Percentiles rank a stretch among this genome's conserved stretches.
Evolutionary conservation across 2,888 invertebrate genomes (phyloP).

Genomic region (Pyrrhia umbra): DNA sequence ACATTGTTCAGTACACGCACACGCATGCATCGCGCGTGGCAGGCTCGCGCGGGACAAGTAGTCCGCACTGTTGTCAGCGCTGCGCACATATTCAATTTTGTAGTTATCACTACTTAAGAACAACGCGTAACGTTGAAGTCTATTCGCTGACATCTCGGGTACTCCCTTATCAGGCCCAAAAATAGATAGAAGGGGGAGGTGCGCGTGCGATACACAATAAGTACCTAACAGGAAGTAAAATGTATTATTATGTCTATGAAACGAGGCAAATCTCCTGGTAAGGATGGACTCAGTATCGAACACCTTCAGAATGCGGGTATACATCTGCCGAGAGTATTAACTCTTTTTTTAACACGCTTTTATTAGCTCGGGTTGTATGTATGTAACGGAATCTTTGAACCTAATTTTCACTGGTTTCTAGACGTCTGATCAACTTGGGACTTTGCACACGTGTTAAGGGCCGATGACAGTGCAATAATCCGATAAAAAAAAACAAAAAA

Average conservation of each 20-base stretch:
- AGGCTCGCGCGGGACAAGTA: neutral
- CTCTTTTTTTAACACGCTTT: neutral
- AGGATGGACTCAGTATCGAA: slow-evolving; percentile 5
- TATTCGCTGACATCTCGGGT: too few relatives aligned
- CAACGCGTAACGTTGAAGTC: neutral
- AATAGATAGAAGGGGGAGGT: too few relatives aligned
- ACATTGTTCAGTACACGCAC: slow-evolving; percentile 5
- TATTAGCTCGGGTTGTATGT: too few relatives aligned
- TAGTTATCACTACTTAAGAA: neutral
- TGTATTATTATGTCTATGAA: neutral
- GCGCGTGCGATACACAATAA: too few relatives aligned
- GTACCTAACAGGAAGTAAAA: too few relatives aligned
- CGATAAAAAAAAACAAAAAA: too few relatives aligned
- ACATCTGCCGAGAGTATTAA: neutral
- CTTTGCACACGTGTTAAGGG: too few relatives aligned
- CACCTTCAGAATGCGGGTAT: slow-evolving; percentile 3
- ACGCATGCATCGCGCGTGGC: neutral
- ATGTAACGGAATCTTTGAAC: too few relatives aligned
- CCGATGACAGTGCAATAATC: too few relatives aligned
- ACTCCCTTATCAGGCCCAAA: too few relatives aligned
- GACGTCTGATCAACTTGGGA: too few relatives aligned
- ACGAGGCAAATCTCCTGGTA: slow-evolving; percentile 5
- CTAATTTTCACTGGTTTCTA: too few relatives aligned
- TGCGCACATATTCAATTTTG: neutral
- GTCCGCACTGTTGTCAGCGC: neutral